phyloP scores from a whole-genome alignment of 2,888 invertebrate species.

The Synergus japonicus region DNA sequence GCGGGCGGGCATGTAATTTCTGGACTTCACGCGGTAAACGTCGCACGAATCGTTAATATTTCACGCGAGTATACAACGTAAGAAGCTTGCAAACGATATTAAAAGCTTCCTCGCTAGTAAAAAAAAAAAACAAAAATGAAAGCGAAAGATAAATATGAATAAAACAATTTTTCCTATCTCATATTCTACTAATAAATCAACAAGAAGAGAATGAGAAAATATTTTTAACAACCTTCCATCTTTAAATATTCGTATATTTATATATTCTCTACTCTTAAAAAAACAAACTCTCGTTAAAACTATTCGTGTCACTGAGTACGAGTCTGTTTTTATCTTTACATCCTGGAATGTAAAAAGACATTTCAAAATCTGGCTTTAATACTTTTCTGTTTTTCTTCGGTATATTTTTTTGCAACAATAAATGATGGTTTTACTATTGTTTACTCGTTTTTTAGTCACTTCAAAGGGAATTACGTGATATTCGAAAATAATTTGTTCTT shows the following conservation, averaged over 20 bases:
- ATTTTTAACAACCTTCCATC: too few relatives aligned
- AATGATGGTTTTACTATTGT: neutral
- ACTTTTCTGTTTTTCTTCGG: neutral
- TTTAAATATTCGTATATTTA: too few relatives aligned
- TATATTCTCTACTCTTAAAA: neutral
- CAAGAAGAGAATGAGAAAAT: too few relatives aligned
- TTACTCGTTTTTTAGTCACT: neutral
- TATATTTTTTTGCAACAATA: neutral
- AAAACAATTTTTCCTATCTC: neutral
- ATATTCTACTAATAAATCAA: too few relatives aligned
- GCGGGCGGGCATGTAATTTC: constrained; percentile 28
- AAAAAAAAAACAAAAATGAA: neutral
- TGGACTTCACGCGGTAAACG: constrained; percentile 21
- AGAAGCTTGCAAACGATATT: constrained; percentile 40
- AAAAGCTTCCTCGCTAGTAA: constrained; percentile 18
- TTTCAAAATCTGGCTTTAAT: neutral
- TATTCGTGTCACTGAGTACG: neutral
- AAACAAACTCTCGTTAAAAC: constrained; percentile 15
- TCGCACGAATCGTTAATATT: constrained; percentile 35
- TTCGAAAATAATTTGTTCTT: neutral
- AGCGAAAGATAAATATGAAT: neutral
- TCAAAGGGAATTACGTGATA: neutral
- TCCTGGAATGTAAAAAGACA: neutral
- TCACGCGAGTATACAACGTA: constrained; percentile 40
- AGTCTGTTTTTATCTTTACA: neutral